These are phyloP conservation scores for Antheraea yamamai DNA, from an alignment of 2,888 invertebrate species.

Conservation along the genomic window DNA sequence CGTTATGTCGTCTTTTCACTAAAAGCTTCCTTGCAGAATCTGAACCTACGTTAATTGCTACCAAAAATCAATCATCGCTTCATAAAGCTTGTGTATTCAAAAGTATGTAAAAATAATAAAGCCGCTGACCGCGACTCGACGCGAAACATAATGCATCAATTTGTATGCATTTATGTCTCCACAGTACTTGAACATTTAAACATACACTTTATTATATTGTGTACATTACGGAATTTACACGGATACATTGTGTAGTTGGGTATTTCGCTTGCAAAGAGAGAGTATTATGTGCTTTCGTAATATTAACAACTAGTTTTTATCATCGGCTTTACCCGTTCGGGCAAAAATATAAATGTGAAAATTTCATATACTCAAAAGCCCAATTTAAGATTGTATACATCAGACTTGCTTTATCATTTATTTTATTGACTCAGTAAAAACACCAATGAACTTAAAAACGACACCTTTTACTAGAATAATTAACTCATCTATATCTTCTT, in stretches of 20 bases:
- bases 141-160: constrained; percentile 25
- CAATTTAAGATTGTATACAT: too few species aligned
- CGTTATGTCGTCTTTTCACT: too few species aligned
- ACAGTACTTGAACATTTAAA: constrained; percentile 6
- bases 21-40: too few species aligned
- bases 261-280: not conserved
- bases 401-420: too few species aligned
- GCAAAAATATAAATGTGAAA: not conserved
- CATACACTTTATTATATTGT: not conserved
- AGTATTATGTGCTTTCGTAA: constrained; percentile 1
- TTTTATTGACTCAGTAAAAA: too few species aligned
- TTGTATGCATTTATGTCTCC: constrained; percentile 24
- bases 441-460: too few species aligned
- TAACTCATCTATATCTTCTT: too few species aligned
- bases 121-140: constrained; percentile 9
- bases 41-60: too few species aligned
- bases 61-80: too few species aligned
- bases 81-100: not conserved
- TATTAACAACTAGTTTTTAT: not conserved
- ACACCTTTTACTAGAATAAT: too few species aligned
- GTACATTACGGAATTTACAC: constrained; percentile 5
- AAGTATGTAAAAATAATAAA: not conserved
- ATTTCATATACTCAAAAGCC: too few species aligned
- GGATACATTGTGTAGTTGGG: not conserved
- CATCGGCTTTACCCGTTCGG: not conserved